Evolutionary conservation across 2,888 invertebrate species (phyloP).

Genomic region (Omphaloscelis lunosa): DNA sequence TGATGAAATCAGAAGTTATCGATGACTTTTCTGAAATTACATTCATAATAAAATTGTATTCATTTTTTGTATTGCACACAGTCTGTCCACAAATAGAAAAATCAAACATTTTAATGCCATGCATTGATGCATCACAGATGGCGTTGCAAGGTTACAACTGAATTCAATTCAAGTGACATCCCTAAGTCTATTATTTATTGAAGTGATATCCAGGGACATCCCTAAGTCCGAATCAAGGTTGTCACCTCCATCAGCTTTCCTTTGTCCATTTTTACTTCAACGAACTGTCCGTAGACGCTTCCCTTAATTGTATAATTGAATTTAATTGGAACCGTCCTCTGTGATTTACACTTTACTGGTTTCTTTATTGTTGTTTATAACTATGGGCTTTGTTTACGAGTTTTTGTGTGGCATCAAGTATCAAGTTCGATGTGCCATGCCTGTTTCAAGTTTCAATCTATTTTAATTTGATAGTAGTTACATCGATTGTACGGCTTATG

Average conservation of each 20-base stretch:
- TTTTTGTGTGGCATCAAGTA: constrained; percentile 22
- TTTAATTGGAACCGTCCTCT: constrained; percentile 67
- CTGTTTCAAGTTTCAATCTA: not conserved
- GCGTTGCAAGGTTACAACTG: not conserved
- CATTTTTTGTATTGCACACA: not conserved
- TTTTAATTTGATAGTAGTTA: constrained; percentile 24
- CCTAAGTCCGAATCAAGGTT: constrained; percentile 46
- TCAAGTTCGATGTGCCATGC: not conserved
- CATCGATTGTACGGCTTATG: not conserved
- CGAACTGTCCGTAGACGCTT: constrained; percentile 42
- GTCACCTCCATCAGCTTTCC: constrained; percentile 57
- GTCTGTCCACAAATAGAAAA: not conserved
- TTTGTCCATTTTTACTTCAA: constrained; percentile 62
- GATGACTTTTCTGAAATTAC: too few relatives aligned
- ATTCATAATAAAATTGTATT: too few relatives aligned
- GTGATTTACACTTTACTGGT: constrained; percentile 58
- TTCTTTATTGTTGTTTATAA: constrained; percentile 64
- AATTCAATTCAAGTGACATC: not conserved
- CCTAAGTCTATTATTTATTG: not conserved
- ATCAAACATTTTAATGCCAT: not conserved
- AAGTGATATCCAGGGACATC: constrained; percentile 41
- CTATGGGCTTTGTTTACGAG: constrained; percentile 53
- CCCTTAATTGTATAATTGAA: constrained; percentile 65
- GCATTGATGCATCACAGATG: not conserved
- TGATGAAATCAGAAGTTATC: too few relatives aligned